phyloP scores from a whole-genome alignment of 2,113 vertebrate species.

The Procavia capensis region DNA sequence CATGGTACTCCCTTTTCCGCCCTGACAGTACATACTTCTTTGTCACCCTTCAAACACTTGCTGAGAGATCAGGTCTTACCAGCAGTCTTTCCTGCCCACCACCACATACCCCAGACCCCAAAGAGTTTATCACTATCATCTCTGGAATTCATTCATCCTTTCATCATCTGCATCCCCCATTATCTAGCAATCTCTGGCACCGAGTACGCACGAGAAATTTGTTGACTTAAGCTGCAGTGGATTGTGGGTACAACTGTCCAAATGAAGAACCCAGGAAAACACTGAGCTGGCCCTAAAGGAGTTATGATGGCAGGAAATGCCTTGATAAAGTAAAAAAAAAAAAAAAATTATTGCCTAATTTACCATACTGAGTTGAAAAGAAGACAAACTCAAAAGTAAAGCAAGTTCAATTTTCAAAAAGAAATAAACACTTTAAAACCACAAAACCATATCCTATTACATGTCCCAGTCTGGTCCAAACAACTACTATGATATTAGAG shows the following conservation, averaged over 20 bases:
- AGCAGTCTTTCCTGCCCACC: neutral
- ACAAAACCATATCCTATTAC: slow-evolving; percentile 23
- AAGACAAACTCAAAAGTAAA: slow-evolving; percentile 41
- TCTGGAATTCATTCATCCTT: neutral
- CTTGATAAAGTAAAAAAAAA: neutral
- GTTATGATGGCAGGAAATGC: neutral
- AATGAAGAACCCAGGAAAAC: neutral
- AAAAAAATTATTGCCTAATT: slow-evolving; percentile 31
- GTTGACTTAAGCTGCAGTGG: neutral
- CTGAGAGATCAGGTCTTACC: neutral
- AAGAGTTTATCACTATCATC: neutral
- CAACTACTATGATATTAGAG: neutral
- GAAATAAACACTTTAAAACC: slow-evolving; percentile 41
- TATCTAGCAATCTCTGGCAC: neutral
- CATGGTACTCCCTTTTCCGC: neutral
- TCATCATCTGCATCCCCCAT: neutral
- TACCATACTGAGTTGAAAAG: neutral
- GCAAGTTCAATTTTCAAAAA: slow-evolving; percentile 56
- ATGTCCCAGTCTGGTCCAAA: neutral
- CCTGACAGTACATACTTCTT: neutral
- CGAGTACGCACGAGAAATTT: neutral
- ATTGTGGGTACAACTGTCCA: neutral
- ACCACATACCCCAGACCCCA: neutral
- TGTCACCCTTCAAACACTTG: neutral
- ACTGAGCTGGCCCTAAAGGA: neutral